These are phyloP conservation scores for Apodemus agrarius DNA, from an alignment of 2,797 vertebrate species.

Conservation along the genomic window DNA sequence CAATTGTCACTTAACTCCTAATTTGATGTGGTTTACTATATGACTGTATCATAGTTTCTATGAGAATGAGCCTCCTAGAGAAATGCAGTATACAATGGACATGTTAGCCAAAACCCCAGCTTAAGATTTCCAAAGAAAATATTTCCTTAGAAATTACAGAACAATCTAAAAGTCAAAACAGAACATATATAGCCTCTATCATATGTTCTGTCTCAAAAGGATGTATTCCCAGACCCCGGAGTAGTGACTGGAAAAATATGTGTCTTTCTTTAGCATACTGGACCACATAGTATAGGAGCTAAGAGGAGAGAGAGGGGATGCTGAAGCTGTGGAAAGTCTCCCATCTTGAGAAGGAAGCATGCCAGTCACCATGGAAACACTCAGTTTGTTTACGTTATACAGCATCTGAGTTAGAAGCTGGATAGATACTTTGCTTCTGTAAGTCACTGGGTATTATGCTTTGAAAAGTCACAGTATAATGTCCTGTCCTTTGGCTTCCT, in stretches of 20 bases:
- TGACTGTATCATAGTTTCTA: background rate
- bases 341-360: background rate
- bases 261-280: background rate
- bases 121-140: slow-evolving; percentile 19
- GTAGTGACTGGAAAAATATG: background rate
- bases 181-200: background rate
- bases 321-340: background rate
- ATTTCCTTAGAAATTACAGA: slow-evolving; percentile 10
- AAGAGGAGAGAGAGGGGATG: background rate
- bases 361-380: background rate
- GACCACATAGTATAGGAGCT: background rate
- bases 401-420: background rate
- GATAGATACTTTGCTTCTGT: background rate
- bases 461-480: slow-evolving; percentile 18
- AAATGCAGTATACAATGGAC: background rate
- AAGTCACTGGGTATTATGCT: background rate
- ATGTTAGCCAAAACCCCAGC: background rate
- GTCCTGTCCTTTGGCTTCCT: background rate
- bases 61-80: background rate
- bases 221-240: background rate
- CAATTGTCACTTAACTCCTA: background rate
- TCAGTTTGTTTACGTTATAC: background rate
- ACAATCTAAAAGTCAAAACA: slow-evolving; percentile 3
- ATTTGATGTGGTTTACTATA: background rate
- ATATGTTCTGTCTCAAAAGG: background rate